These are phyloP conservation scores for Styela plicata DNA, from an alignment of 23 tunicate genomes.

Conservation along the genomic window DNA sequence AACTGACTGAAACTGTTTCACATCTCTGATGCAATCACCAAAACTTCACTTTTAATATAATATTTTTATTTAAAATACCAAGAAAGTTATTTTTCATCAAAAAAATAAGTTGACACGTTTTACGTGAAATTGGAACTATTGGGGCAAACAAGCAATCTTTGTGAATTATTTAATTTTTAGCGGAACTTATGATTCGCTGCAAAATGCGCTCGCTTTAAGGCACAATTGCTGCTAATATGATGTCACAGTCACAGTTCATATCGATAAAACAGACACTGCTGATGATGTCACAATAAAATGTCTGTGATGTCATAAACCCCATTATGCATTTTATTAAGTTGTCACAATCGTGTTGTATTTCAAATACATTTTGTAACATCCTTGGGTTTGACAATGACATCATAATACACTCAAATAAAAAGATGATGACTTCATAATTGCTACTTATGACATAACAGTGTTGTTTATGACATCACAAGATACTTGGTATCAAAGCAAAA, in stretches of 20 bases:
- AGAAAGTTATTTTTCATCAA: neutral
- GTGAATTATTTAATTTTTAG: neutral
- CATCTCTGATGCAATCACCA: too few species aligned
- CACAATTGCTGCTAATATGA: neutral
- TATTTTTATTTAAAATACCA: neutral
- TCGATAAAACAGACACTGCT: neutral
- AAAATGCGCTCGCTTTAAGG: neutral
- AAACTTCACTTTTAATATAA: neutral
- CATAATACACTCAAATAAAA: neutral
- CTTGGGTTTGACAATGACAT: neutral
- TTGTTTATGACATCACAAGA: conserved; percentile 14
- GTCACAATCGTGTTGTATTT: neutral
- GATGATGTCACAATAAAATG: neutral
- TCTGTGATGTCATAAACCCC: neutral
- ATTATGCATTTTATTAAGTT: too few species aligned
- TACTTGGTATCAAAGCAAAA: conserved; percentile 17
- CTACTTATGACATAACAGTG: conserved; percentile 6
- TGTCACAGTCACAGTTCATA: neutral
- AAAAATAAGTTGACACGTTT: neutral
- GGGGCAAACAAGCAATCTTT: neutral
- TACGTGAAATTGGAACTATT: neutral
- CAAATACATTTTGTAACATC: neutral
- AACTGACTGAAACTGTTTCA: too few species aligned
- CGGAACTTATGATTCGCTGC: neutral
- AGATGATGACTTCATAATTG: neutral